A percentile compares a stretch with the other conserved stretches of the same genome.
phyloP scores from a whole-genome alignment of 2,113 vertebrate genomes.

The Sclerurus mexicanus region DNA sequence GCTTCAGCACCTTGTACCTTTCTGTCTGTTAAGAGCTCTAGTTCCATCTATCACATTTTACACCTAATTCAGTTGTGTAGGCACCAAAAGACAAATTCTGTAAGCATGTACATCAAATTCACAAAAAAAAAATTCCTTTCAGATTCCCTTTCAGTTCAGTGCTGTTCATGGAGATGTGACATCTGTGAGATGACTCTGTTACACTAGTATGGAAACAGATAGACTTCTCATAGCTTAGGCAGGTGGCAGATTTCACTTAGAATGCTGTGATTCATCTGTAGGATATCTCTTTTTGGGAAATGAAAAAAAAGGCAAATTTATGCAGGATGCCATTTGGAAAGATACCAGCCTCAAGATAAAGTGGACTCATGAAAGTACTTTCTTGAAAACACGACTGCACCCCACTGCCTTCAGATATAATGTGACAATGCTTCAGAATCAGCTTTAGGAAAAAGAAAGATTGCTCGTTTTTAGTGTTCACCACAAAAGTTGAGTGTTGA shows the following conservation, averaged over 20 bases:
- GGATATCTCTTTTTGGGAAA: not conserved
- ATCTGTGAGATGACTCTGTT: not conserved
- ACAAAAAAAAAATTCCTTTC: not conserved
- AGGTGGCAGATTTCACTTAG: not conserved
- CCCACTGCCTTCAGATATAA: not conserved
- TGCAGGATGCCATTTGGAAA: slow-evolving; percentile 4
- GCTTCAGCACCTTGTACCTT: not conserved
- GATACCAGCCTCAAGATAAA: not conserved
- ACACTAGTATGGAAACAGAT: not conserved
- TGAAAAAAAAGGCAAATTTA: not conserved
- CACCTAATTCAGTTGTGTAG: not conserved
- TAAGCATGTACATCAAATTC: not conserved
- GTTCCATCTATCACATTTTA: not conserved
- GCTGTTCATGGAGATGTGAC: not conserved
- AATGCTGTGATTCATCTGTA: not conserved
- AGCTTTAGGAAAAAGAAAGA: not conserved
- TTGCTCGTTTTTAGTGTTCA: not conserved
- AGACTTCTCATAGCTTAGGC: not conserved
- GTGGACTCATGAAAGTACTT: not conserved
- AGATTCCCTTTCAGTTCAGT: not conserved
- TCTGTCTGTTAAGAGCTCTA: not conserved
- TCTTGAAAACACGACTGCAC: not conserved
- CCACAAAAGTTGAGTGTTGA: not conserved
- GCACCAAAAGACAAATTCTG: not conserved
- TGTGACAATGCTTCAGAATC: not conserved